These are phyloP conservation scores for Callitettix versicolor DNA, from an alignment of 1,140 invertebrate genomes.

Conservation along the genomic window DNA sequence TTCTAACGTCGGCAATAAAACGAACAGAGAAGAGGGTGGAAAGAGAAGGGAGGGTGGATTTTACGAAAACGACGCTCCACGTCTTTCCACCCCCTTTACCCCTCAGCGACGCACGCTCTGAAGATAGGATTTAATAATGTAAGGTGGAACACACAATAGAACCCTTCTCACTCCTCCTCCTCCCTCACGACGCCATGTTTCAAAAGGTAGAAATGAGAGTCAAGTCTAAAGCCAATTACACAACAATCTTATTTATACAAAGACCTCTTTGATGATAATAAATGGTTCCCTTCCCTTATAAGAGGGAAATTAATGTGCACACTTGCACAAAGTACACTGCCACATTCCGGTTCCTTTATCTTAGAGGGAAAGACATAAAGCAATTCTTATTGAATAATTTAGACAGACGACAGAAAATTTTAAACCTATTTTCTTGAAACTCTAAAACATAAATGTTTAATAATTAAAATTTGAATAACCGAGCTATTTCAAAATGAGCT, in stretches of 20 bases:
- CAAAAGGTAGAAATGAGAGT: constrained; percentile 14
- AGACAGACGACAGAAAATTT: too few species aligned
- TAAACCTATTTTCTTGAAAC: too few species aligned
- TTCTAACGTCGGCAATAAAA: constrained; percentile 14
- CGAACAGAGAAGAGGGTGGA: constrained; percentile 2
- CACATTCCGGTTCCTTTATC: too few species aligned
- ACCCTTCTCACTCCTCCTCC: background rate
- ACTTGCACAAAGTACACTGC: too few species aligned
- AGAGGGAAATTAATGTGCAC: constrained; percentile 6
- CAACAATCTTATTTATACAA: constrained; percentile 19
- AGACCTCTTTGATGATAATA: constrained; percentile 15
- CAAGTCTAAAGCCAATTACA: constrained; percentile 19
- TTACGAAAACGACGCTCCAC: constrained; percentile 12
- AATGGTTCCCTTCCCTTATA: constrained; percentile 10
- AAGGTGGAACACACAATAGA: constrained; percentile 15
- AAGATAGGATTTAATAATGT: constrained; percentile 19
- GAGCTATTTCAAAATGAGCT: too few species aligned
- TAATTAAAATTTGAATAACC: too few species aligned
- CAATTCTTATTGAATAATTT: too few species aligned
- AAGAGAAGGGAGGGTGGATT: constrained; percentile 1
- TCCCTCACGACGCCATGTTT: constrained; percentile 12
- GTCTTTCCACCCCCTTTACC: constrained; percentile 6
- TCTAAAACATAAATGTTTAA: too few species aligned
- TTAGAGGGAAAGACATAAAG: too few species aligned
- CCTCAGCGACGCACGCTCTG: background rate